phyloP scores from a whole-genome alignment of 2,797 vertebrate species.

The Mus spretus region DNA sequence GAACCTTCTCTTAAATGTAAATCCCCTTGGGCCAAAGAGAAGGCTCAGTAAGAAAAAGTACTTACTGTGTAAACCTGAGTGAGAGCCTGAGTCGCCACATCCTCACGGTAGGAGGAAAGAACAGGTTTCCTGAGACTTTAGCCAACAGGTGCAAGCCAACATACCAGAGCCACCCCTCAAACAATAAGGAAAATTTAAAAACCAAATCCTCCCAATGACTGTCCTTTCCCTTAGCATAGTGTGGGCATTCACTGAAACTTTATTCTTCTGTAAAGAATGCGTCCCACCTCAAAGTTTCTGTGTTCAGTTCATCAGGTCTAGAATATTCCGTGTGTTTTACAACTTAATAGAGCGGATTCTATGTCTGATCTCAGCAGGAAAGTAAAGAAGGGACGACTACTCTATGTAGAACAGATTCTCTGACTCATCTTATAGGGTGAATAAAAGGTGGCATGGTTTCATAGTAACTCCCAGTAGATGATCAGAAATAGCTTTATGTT shows the following conservation, averaged over 20 bases:
- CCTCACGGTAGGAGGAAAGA: neutral
- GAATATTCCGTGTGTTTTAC: neutral
- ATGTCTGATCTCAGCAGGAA: neutral
- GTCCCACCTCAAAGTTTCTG: neutral
- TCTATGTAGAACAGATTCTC: neutral
- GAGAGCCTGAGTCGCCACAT: neutral
- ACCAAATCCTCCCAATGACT: neutral
- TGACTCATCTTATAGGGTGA: neutral
- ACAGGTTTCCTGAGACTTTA: neutral
- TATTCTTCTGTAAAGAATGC: neutral
- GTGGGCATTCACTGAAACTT: neutral
- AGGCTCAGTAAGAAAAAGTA: neutral
- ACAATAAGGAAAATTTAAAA: neutral
- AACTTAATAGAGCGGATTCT: neutral
- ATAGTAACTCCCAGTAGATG: neutral
- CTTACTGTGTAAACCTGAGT: too few relatives aligned
- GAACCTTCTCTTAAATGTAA: neutral
- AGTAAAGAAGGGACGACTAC: neutral
- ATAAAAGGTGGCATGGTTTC: neutral
- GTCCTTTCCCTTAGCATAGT: neutral
- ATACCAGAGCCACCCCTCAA: neutral
- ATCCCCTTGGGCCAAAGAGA: neutral
- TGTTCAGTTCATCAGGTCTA: neutral
- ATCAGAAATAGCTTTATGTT: conserved; percentile 9
- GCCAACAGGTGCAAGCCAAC: neutral